Percentiles rank a stretch among this genome's conserved stretches.
These are phyloP conservation scores for Tauraco erythrolophus DNA, from an alignment of 2,113 vertebrate genomes.

Conservation along the genomic window DNA sequence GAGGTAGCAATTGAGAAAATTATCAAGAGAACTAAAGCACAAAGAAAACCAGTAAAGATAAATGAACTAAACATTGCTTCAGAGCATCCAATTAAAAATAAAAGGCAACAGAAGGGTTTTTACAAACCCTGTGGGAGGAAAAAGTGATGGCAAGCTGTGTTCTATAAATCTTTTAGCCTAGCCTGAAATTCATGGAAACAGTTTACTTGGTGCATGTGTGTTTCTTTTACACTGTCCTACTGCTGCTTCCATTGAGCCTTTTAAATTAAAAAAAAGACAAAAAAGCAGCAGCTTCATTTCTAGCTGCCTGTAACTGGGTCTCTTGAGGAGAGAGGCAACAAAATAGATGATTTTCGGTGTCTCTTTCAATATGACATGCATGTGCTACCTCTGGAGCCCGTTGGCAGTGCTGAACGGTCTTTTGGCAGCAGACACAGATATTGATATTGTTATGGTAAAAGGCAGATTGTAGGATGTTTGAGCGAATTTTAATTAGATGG, in stretches of 20 bases:
- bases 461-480: slow-evolving; percentile 41
- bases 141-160: background rate
- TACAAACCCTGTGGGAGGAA: background rate
- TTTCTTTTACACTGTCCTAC: background rate
- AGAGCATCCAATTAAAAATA: slow-evolving; percentile 2
- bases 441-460: slow-evolving; percentile 28
- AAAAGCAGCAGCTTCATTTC: background rate
- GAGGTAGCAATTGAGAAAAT: background rate
- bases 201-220: background rate
- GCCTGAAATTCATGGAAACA: background rate
- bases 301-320: background rate
- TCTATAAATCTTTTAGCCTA: background rate
- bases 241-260: background rate
- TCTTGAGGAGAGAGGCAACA: background rate
- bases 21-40: background rate
- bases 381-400: background rate
- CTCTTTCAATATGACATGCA: background rate
- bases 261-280: too few relatives aligned
- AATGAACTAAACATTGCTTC: background rate
- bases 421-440: background rate
- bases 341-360: background rate
- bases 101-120: background rate
- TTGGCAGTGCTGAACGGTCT: slow-evolving; percentile 18
- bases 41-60: slow-evolving; percentile 4
- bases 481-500: slow-evolving; percentile 63